Evolutionary conservation across 2,888 invertebrate genomes (phyloP), one percentile per base, ranked within the genome.

Genomic region (Polydrusus tereticollis): DNA sequence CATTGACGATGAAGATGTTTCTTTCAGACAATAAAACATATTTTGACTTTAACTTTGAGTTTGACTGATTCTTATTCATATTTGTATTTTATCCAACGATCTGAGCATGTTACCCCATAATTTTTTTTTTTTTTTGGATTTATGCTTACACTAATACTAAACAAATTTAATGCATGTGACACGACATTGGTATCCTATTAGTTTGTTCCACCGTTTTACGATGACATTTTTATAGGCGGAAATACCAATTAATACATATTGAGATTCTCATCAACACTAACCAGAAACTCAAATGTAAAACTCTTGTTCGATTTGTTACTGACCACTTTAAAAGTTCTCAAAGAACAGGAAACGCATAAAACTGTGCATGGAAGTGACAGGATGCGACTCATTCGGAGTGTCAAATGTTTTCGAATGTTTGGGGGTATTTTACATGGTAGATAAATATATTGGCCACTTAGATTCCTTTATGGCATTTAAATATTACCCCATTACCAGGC

Each of bases 261-360:
- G 60, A 70, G 66, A 62, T 29, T 16, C 23, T 21, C 63, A 38
- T 64, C 50, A 64, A 45, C 52, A 64, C 63, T 38, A 38, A 33
- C 43, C 52, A 66, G 62, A 62, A n/a, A n/a, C 50, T 64, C 29
- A 75, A 77, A 77, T 76, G 76, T 77, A 77, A 77, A 76, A 76
- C 75, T 76, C 72, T 63, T 75, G 78, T 78, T 73, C 67, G 43
- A 71, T 74, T 75, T 76, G 72, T 72, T 45, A 36, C 26, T 62
- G 67, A 72, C 60, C 65, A 65, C 64, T 70, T 70, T 20, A 64
- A 50, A 45, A 47, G 16, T 47, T 8, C 43, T 62, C 41, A 62
- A 69, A 57, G 58, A n/a, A 63, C 72, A 67, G 72, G 72, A 72
- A 72, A 72, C 47, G 20, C 62, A 72, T 72, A 72, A 72, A 72